Evolutionary conservation across 2,888 invertebrate genomes (phyloP).

Genomic region (Pteria penguin): DNA sequence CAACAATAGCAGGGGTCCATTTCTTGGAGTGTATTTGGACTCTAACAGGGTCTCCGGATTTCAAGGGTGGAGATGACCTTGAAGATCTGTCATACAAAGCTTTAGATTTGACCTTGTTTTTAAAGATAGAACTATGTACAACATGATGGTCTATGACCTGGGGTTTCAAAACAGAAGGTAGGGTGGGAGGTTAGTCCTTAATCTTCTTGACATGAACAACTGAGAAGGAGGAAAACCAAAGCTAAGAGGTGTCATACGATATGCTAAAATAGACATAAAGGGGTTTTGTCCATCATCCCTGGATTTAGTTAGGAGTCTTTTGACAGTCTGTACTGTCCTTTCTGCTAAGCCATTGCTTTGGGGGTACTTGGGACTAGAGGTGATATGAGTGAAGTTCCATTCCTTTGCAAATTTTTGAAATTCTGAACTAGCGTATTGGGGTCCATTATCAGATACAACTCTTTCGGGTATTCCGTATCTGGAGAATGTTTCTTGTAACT

Average conservation of each 20-base stretch:
- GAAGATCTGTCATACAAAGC: slow-evolving; percentile 19
- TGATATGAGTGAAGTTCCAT: slow-evolving; percentile 37
- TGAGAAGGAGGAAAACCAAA: slow-evolving; percentile 37
- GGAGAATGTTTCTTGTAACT: slow-evolving; percentile 17
- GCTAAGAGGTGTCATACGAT: slow-evolving; percentile 25
- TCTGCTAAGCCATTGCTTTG: slow-evolving; percentile 47
- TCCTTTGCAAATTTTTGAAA: slow-evolving; percentile 35
- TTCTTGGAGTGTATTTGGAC: slow-evolving; percentile 1
- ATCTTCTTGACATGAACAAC: slow-evolving; percentile 37
- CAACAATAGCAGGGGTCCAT: slow-evolving; percentile 32
- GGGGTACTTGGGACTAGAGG: slow-evolving; percentile 37
- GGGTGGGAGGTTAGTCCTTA: slow-evolving; percentile 34
- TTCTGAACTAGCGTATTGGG: slow-evolving; percentile 20
- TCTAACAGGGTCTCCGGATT: slow-evolving; percentile 27
- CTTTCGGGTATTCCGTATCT: slow-evolving; percentile 29
- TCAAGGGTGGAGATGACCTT: slow-evolving; percentile 15
- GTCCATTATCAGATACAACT: slow-evolving; percentile 40
- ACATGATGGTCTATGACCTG: too few species aligned
- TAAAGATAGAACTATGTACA: background rate
- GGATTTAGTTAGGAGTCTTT: slow-evolving; percentile 28
- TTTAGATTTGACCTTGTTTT: slow-evolving; percentile 14
- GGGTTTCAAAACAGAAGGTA: too few species aligned
- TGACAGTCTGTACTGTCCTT: slow-evolving; percentile 43
- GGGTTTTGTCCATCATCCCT: slow-evolving; percentile 12
- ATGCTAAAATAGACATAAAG: slow-evolving; percentile 22